A percentile compares a stretch with the other conserved stretches of the same genome.
Conservation (phyloP, 1,140 invertebrate genomes). For the Bradysia coprophila region DNA sequence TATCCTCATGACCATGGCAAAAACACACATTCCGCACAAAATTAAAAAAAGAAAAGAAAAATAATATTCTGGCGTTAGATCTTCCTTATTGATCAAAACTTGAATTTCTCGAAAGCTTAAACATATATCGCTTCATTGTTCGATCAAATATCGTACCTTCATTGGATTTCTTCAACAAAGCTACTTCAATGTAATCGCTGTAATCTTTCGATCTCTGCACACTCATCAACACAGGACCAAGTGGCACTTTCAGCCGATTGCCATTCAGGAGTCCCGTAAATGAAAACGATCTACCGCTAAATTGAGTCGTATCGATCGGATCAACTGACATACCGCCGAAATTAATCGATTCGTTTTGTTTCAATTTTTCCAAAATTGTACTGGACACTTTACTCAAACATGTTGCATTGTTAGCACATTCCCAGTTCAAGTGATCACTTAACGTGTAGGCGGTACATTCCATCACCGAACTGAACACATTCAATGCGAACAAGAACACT, state of each 20-base stretch:
- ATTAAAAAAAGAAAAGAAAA: too few species aligned
- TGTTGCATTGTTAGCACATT: conserved; percentile 22
- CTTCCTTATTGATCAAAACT: too few species aligned
- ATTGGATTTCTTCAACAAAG: conserved; percentile 11
- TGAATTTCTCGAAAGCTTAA: too few species aligned
- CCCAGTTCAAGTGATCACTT: conserved; percentile 16
- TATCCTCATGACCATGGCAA: too few species aligned
- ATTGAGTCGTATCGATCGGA: conserved; percentile 1
- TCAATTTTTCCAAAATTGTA: conserved; percentile 14
- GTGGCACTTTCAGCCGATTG: conserved; percentile 18
- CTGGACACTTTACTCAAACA: conserved; percentile 13
- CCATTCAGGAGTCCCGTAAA: conserved; percentile 20
- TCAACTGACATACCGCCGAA: conserved; percentile 19
- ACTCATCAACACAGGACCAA: conserved; percentile 22
- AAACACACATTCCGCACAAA: too few species aligned
- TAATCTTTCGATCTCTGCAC: conserved; percentile 22
- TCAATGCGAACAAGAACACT: too few species aligned
- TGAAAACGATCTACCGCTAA: conserved; percentile 13
- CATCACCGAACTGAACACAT: too few species aligned
- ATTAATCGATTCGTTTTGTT: conserved; percentile 18
- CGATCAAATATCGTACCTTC: too few species aligned
- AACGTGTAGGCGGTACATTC: background rate
- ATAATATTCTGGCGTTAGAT: too few species aligned
- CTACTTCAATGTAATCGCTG: conserved; percentile 21
- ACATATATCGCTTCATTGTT: too few species aligned